Evolutionary conservation across 2,888 invertebrate genomes (phyloP), one percentile per base, ranked within the genome.

Genomic region (Operophtera brumata): DNA sequence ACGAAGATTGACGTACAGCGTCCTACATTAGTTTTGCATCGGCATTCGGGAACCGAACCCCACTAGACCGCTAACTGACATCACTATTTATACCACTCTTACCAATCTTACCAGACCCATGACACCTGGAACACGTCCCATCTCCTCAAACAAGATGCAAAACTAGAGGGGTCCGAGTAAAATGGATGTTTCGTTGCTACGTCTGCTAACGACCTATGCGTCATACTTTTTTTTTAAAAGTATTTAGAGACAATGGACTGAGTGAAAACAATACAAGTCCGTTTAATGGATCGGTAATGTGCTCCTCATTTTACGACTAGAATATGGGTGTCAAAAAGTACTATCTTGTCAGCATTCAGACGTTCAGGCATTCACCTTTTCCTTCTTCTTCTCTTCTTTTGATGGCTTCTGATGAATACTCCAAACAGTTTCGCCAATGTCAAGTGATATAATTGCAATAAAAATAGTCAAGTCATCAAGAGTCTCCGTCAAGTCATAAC

Each of bases 31-130:
- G 73, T 75, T 73, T 69, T 73, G 77, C 79, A 79, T 77, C 73
- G 83, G 86, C 75, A 86, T 86, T 84, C 84, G 80, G 83, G 83
- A 83, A 82, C 83, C 78, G 70, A 80, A 78, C 74, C 73, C 70
- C 68, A 69, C 68, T 59, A 57, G 47, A 57, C 72, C 71, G 83
- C 71, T 82, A 85, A 84, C 80, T 82, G 86, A 86, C 85, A 80
- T 70, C 75, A 78, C 85, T 86, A 87, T 86, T 84, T 82, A 82
- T 86, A 86, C 54, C 47, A 64, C 61, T 6, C 47, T 57, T 56
- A 70, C 83, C 79, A 80, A 57, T 61, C 48, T 69, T 65, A 65
- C 50, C 47, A 70, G 78, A 74, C 54, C 78, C 57, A 57, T 65
- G 63, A 69, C 75, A 78, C 76, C 71, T 76, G 75, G 59, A 71